phyloP scores from a whole-genome alignment of 2,888 invertebrate genomes.

The Leucophora obtusa region DNA sequence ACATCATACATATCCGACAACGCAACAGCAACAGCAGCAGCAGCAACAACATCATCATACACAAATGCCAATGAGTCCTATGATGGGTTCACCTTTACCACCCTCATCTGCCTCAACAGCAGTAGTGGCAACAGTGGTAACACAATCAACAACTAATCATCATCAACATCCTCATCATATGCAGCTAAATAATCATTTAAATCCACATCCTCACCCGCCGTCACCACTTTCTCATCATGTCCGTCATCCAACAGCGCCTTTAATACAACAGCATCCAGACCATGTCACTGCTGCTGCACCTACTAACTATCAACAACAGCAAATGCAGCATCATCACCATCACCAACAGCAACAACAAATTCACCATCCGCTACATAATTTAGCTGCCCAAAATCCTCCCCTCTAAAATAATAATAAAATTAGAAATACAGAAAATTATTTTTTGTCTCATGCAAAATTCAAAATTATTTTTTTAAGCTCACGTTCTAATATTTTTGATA shows the following conservation, averaged over 20 bases:
- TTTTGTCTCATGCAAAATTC: slow-evolving; percentile 47
- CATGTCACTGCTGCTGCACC: neutral
- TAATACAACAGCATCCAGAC: slow-evolving; percentile 33
- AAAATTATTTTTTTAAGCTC: slow-evolving; percentile 17
- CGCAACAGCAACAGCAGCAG: slow-evolving; percentile 34
- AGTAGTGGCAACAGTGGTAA: slow-evolving; percentile 7
- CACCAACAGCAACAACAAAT: slow-evolving; percentile 45
- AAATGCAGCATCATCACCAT: slow-evolving; percentile 23
- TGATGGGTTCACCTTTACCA: slow-evolving; percentile 54
- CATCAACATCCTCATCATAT: slow-evolving; percentile 54
- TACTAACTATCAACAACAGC: slow-evolving; percentile 31
- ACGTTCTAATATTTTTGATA: slow-evolving; percentile 49
- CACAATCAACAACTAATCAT: slow-evolving; percentile 49
- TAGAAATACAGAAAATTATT: neutral
- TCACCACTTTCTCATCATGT: slow-evolving; percentile 35
- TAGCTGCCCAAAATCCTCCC: slow-evolving; percentile 61
- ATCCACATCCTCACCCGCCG: slow-evolving; percentile 49
- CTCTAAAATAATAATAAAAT: slow-evolving; percentile 46
- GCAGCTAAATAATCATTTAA: slow-evolving; percentile 60
- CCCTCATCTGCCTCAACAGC: neutral
- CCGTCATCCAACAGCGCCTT: slow-evolving; percentile 38
- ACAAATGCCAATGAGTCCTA: slow-evolving; percentile 64
- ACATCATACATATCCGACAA: slow-evolving; percentile 30
- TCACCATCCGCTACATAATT: slow-evolving; percentile 56
- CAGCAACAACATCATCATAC: slow-evolving; percentile 67